Base-by-base conservation (phyloP, 2,797 vertebrate genomes). In the Ctenosaura bakeri region DNA sequence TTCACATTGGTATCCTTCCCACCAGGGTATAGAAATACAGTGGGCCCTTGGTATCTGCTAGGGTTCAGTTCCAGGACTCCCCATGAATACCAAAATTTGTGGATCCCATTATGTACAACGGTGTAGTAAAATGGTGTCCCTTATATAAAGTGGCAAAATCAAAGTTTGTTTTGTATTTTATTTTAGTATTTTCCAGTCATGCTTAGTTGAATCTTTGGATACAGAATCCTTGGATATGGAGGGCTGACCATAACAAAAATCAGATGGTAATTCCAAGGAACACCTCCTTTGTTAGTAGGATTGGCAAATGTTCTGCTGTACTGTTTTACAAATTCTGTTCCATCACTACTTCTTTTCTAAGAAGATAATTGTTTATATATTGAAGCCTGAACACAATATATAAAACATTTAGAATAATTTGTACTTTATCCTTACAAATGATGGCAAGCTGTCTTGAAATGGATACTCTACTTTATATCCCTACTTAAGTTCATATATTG, bases 271-370 rank as follows among this genome's bases (percentile, higher is more conserved):
- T 42, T 90, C 0, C 0, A 62, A 59, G 62, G 50, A 81, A 12
- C 16, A 85, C 0, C 50, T 93, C 89, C 82, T 29, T 86, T 73
- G 93, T 87, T 35, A 82, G 73, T 91, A 84, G 9, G 10, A 79
- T 89, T 74, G 0, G 42, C 18, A n/a, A 38, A 0, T 88, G 85
- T 66, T 83, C 66, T 73, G 38, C 54, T 29, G 14, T 22, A 85
- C n/a, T 85, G 69, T 54, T 54, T 42, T 71, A 85, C 18, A n/a
- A 69, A 54, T 82, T 46, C 42, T 81, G 29, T 29, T 35, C 59
- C 50, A 73, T 64, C 42, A 62, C 24, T 20, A 29, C 78, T 83
- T 88, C 59, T 83, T 35, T 59, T 80, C 35, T 56, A 78, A 16
- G 26, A 69, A 89, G 24, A 69, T 52, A 32, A 52, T 32, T 78